Evolutionary conservation across 1,140 invertebrate species (phyloP).

Genomic region (Aethina tumida): DNA sequence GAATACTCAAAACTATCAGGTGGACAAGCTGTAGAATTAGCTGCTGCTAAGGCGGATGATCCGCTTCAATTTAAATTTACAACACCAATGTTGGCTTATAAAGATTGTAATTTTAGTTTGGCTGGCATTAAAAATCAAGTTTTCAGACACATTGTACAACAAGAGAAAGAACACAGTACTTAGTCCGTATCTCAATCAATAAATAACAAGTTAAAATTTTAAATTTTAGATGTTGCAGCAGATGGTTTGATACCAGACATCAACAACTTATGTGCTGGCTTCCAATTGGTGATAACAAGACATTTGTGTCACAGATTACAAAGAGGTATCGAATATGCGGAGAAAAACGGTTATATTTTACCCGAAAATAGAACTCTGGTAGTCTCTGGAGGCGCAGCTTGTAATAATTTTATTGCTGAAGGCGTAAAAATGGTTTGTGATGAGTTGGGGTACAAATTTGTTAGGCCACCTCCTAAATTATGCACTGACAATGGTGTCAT

Average conservation of each 20-base stretch:
- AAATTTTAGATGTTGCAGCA: conserved; percentile 33
- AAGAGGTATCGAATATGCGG: conserved; percentile 69
- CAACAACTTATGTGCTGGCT: conserved; percentile 77
- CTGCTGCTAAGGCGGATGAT: conserved; percentile 59
- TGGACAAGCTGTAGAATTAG: conserved; percentile 74
- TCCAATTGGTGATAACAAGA: conserved; percentile 63
- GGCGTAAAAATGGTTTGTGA: conserved; percentile 58
- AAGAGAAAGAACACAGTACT: conserved; percentile 51
- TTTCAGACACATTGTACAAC: conserved; percentile 40
- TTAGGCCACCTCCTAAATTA: conserved; percentile 70
- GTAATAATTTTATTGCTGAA: conserved; percentile 73
- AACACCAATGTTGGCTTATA: conserved; percentile 44
- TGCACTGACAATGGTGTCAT: conserved; percentile 99
- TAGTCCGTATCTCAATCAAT: background rate
- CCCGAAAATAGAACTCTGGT: conserved; percentile 48
- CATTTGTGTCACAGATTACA: conserved; percentile 76
- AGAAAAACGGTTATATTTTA: conserved; percentile 49
- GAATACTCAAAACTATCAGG: conserved; percentile 65
- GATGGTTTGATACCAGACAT: conserved; percentile 68
- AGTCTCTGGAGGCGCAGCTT: conserved; percentile 92
- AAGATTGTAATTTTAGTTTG: conserved; percentile 81
- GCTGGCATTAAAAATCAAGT: conserved; percentile 57
- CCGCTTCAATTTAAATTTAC: conserved; percentile 57
- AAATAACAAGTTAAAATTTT: background rate
- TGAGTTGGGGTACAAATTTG: conserved; percentile 53